Base-by-base conservation (phyloP, 2,797 vertebrate species). In the Falco naumanni region DNA sequence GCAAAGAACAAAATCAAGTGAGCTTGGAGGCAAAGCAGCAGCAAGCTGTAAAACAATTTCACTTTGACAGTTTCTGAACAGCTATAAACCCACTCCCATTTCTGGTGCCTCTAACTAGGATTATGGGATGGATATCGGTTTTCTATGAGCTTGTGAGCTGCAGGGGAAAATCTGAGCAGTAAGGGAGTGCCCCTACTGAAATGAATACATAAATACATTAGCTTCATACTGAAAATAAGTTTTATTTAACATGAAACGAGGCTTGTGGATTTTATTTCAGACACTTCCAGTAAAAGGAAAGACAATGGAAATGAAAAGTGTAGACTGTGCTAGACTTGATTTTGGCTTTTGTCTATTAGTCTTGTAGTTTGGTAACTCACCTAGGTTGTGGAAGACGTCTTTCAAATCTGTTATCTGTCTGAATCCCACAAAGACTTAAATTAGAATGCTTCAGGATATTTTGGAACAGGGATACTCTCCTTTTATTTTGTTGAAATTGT, bases 291-390 rank as follows among this genome's bases (percentile, higher is more conserved):
- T 50, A 50, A 10, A 92, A 86, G 28, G 9, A 83, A 88, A 77
- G 26, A 16, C 47, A 72, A 6, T 21, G 43, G 47, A 87, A 74
- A 66, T 39, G 4, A 66, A 37, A 6, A 71, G 6, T 53, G 37
- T 80, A 69, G 16, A 43, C 4, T 69, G 13, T 0, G 0, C 22
- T 60, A 60, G 17, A 66, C 7, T 5, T 45, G 14, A 68, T 60
- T 81, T 68, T 81, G 28, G 6, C 22, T 89, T 83, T 81, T 75
- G 17, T 11, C 11, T 43, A 1, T 59, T 79, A 72, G 19, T 57
- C 29, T 56, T 82, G 21, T 19, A 21, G 61, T 63, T 86, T 53
- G 13, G 11, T 64, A 71, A 48, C 26, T 68, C 8, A 5, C 6
- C 54, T 16, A 54, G 11, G 3, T n/a, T 84, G 39, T 54, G 12